Evolutionary conservation across 1,140 invertebrate species (phyloP).

Genomic region (Nephila pilipes): DNA sequence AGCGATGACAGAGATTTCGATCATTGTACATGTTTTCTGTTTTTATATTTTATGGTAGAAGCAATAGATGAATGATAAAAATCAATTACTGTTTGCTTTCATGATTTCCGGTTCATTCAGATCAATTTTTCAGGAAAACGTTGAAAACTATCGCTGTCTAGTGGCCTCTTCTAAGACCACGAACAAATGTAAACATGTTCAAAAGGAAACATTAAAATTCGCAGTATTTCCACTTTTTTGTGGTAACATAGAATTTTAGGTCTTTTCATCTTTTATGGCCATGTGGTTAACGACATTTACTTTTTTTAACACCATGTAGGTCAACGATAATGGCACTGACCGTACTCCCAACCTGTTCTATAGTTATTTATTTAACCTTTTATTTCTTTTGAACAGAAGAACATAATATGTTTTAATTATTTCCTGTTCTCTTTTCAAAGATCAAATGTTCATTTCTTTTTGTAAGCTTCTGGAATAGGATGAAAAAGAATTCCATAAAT

Average conservation of each 20-base stretch:
- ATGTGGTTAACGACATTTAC: slow-evolving; percentile 28
- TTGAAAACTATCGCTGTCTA: neutral
- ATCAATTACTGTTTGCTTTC: neutral
- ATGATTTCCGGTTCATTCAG: neutral
- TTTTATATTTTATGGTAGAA: neutral
- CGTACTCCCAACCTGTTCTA: neutral
- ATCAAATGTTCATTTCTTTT: neutral
- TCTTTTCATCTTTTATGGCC: slow-evolving; percentile 1
- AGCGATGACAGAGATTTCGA: neutral
- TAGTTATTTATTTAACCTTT: neutral
- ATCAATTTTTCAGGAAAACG: neutral
- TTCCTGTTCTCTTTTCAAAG: slow-evolving; percentile 56
- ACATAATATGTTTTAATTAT: slow-evolving; percentile 46
- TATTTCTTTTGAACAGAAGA: slow-evolving; percentile 9
- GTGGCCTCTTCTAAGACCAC: neutral
- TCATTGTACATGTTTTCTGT: neutral
- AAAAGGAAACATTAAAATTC: neutral
- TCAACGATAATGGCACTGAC: slow-evolving; percentile 43
- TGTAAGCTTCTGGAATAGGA: neutral
- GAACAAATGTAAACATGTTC: neutral
- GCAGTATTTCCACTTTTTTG: neutral
- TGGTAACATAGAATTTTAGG: neutral
- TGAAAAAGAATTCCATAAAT: slow-evolving; percentile 8
- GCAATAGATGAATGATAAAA: neutral
- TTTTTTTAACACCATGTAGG: slow-evolving; percentile 19